These are phyloP conservation scores for Psammodynastes pulverulentus DNA, from an alignment of 2,113 vertebrate genomes.

Conservation along the genomic window DNA sequence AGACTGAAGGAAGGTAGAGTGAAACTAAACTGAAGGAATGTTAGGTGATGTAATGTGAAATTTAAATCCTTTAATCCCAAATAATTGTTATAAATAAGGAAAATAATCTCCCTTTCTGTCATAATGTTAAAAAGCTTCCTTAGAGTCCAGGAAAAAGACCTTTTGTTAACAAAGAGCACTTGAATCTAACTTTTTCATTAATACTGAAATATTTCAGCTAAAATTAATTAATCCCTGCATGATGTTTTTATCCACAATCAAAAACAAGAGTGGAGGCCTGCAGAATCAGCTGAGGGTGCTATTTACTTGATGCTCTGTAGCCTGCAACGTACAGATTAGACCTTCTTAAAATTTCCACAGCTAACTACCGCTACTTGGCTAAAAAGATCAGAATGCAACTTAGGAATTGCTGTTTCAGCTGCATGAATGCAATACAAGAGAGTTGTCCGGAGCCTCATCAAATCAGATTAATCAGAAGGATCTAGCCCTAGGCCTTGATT, in stretches of 20 bases:
- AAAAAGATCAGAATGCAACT: background rate
- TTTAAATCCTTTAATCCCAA: background rate
- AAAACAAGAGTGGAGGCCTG: background rate
- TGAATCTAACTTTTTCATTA: conserved; percentile 26
- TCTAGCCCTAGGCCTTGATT: conserved; percentile 26
- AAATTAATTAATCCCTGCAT: conserved; percentile 18
- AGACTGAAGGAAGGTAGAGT: background rate
- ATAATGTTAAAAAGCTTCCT: background rate
- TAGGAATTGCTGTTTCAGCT: conserved; percentile 27
- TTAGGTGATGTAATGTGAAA: background rate
- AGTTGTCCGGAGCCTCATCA: conserved; percentile 15
- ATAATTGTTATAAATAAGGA: background rate
- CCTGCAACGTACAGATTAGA: background rate
- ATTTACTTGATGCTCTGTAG: conserved; percentile 7
- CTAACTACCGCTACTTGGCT: background rate
- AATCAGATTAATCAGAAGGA: conserved; percentile 29
- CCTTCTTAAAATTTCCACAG: background rate
- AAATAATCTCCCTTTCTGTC: background rate
- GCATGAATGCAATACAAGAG: background rate
- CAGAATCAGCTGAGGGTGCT: conserved; percentile 6
- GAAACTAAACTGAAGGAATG: background rate
- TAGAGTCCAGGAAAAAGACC: background rate
- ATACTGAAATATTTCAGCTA: background rate
- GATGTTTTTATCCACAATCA: background rate
- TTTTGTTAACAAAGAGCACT: background rate